Base-by-base conservation (phyloP, 92 coral and sea anemone species). In the Desmophyllum pertusum region DNA sequence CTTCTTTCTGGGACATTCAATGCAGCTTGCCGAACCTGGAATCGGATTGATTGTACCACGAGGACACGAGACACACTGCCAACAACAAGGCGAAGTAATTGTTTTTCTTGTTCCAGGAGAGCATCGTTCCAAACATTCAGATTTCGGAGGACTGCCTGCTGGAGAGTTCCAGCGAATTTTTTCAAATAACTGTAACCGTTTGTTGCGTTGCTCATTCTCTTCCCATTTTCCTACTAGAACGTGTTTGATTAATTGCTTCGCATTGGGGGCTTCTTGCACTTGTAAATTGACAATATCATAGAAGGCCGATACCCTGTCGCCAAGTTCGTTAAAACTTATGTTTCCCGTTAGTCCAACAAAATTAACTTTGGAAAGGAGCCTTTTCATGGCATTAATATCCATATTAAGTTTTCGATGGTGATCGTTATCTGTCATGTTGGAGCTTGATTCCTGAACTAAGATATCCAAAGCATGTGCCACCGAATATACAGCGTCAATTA, bases 11-110 rank as follows among this genome's bases (percentile, higher is more conserved):
- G 88, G 81, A 50, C 95, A 92, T 53, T 80, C 77, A 21, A 50
- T 18, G 40, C 95, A 92, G 79, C 72, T 77, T 61, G 29, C 66
- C 38, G 72, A 57, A 7, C 88, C 91, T 14, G 69, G 61, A 11
- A 37, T 59, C 10, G 35, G 30, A 4, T 83, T 83, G 21, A 88
- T 39, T 67, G 84, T 76, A 7, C 89, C 93, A 2, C 55, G 86
- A 27, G 83, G 80, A 27, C 95, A 92, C 27, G 75, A 55, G 41
- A 90, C 76, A 40, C 95, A 92, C 23, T 84, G 78, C 95, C 95
- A 92, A 42, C 95, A 92, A 43, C 90, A 92, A 8, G 75, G 81
- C 25, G 89, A 57, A 0, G 91, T 83, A 21, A 41, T 80, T 19
- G 92, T 66, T 46, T 82, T 86, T 18, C 86, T 84, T 27, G 84